Evolutionary conservation across 2,888 invertebrate genomes (phyloP).

Genomic region (Ichneumoninae sp.): DNA sequence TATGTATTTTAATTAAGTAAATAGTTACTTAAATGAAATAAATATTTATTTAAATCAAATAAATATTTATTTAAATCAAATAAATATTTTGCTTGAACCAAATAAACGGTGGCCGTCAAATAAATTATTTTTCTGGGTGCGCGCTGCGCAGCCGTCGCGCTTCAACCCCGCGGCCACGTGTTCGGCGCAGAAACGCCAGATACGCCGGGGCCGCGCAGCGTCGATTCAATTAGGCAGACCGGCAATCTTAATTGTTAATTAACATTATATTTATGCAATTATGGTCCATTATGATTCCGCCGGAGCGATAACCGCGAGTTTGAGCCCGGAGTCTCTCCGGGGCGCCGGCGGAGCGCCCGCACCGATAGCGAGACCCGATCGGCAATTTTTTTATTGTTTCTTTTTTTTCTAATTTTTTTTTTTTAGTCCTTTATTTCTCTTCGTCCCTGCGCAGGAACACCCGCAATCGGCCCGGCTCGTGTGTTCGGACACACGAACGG

Average conservation of each 20-base stretch:
- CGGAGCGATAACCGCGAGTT: constrained; percentile 73
- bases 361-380: constrained; percentile 28
- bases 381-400: constrained; percentile 25
- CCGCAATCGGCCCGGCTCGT: constrained; percentile 2
- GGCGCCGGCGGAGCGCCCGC: constrained; percentile 52
- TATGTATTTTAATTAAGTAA: too few relatives aligned
- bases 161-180: constrained; percentile 1
- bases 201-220: constrained; percentile 54
- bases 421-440: not conserved
- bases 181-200: not conserved
- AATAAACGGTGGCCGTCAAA: too few relatives aligned
- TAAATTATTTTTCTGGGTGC: too few relatives aligned
- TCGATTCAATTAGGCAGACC: constrained; percentile 81
- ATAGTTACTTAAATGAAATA: too few relatives aligned
- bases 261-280: constrained; percentile 83
- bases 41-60: too few relatives aligned
- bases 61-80: too few relatives aligned
- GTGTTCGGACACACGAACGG: constrained; percentile 35
- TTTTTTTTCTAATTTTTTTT: not conserved
- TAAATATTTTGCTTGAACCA: too few relatives aligned
- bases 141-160: constrained; percentile 38
- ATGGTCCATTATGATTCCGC: constrained; percentile 79
- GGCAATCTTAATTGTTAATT: constrained; percentile 82
- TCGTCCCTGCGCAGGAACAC: not conserved
- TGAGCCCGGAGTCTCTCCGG: constrained; percentile 57